phyloP scores from a whole-genome alignment of 2,888 invertebrate genomes.

The Metallyticus violacea region DNA sequence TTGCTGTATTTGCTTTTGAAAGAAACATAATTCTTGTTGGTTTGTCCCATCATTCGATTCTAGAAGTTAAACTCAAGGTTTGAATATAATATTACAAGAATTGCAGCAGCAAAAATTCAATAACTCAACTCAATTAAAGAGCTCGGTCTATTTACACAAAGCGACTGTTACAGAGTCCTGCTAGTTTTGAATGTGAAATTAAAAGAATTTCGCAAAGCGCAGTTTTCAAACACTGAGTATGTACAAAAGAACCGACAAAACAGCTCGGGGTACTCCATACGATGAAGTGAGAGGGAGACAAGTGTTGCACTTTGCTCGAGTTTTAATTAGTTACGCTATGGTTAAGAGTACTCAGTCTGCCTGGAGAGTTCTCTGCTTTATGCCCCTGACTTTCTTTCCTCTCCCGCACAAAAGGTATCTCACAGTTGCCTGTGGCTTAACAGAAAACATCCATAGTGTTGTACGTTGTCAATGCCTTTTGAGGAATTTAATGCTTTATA shows the following conservation, averaged over 20 bases:
- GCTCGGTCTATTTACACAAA: no score
- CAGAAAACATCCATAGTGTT: not conserved
- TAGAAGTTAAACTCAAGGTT: no score
- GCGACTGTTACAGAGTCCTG: not conserved
- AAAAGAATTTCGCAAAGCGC: not conserved
- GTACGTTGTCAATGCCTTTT: not conserved
- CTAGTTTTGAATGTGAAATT: not conserved
- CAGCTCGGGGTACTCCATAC: not conserved
- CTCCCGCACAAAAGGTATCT: not conserved
- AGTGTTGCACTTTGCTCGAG: not conserved
- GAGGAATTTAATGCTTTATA: not conserved
- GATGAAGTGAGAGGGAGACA: not conserved
- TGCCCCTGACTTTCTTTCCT: not conserved
- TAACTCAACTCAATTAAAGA: no score
- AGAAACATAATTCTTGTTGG: no score
- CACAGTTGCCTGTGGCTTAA: not conserved
- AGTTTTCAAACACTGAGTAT: not conserved
- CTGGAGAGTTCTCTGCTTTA: not conserved
- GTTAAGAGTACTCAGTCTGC: not conserved
- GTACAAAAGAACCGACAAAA: not conserved
- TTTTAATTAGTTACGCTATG: not conserved
- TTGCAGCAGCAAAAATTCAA: no score
- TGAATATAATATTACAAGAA: no score
- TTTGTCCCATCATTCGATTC: no score
- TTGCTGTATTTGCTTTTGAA: no score